Evolutionary conservation across 1,140 invertebrate species (phyloP), one percentile per base, ranked within the genome.

Genomic region (Scaptomyza pallida): DNA sequence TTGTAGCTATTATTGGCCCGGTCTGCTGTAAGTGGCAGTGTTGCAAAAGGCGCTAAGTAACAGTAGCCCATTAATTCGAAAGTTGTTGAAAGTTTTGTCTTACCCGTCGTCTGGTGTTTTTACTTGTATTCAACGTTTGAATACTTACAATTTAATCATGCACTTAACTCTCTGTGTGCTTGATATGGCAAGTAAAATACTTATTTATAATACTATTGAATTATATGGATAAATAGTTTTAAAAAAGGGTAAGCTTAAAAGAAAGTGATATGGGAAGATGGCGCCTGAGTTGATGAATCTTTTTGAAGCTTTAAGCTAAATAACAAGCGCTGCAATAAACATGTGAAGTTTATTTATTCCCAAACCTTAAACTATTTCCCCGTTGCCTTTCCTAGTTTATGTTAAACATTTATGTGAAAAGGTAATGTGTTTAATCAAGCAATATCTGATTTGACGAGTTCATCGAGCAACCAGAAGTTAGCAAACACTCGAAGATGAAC

Each of bases 31-130:
- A 55, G 51, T 64, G 67, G 43, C 47, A 72, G 72, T 79, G 77
- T 76, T 81, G 77, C 51, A 72, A 79, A 79, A 50, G 77, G 59
- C 51, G 52, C 67, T 72, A 72, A 76, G 56, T 76, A 81, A 70
- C 78, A 76, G 71, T 71, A 65, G 59, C 47, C 54, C 72, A 77
- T 72, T 72, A 78, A 40, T 48, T 60, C 12, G 37, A 55, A 55
- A 55, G 52, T 41, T 43, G 52, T 26, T 55, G 52, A 55, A 57
- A 56, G 15, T 65, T 37, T 30, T 26, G 41, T 57, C n/a, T n/a
- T n/a, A n/a, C n/a, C n/a, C 10, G 12, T 9, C 23, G 61, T 45
- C 52, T 19, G 33, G 21, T 30, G 0, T 12, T 37, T 37, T 37
- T 37, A 37, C n/a, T n/a, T 37, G 37, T 23, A 19, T 44, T 23